A percentile compares a stretch with the other conserved stretches of the same genome.
Conservation (phyloP, 2,797 vertebrate genomes). For the Pelobates cultripes region DNA sequence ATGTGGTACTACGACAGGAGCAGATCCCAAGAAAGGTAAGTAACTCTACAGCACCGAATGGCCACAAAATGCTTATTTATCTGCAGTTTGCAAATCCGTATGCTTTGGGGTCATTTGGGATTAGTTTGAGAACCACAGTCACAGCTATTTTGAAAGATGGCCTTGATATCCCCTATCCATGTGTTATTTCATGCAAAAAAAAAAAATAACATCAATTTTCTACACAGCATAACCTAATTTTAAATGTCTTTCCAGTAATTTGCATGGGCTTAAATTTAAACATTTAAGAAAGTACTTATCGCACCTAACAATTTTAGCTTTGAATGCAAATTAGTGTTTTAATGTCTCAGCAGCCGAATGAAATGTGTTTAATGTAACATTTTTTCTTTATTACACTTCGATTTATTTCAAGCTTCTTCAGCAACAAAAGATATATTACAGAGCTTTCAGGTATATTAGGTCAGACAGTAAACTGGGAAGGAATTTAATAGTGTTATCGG, state of each 20-base stretch:
- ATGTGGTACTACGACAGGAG: no score
- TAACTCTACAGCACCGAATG: no score
- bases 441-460: conserved; percentile 48
- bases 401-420: conserved; percentile 45
- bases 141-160: no score
- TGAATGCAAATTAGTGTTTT: conserved; percentile 40
- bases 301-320: conserved; percentile 34
- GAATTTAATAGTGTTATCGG: conserved; percentile 48
- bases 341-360: conserved; percentile 32
- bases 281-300: conserved; percentile 26
- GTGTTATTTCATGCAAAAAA: no score
- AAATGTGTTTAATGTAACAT: conserved; percentile 48
- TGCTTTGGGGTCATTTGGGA: no score
- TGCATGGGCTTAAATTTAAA: neutral
- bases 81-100: no score
- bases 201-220: no score
- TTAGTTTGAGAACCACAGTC: no score
- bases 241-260: neutral
- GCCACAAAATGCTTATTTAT: no score
- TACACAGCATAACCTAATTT: no score
- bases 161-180: no score
- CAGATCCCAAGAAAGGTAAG: no score
- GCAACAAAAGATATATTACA: conserved; percentile 32
- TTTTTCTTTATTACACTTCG: conserved; percentile 35
- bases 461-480: conserved; percentile 46